These are phyloP conservation scores for Euschistus heros DNA, from an alignment of 1,140 invertebrate species.

Conservation along the genomic window DNA sequence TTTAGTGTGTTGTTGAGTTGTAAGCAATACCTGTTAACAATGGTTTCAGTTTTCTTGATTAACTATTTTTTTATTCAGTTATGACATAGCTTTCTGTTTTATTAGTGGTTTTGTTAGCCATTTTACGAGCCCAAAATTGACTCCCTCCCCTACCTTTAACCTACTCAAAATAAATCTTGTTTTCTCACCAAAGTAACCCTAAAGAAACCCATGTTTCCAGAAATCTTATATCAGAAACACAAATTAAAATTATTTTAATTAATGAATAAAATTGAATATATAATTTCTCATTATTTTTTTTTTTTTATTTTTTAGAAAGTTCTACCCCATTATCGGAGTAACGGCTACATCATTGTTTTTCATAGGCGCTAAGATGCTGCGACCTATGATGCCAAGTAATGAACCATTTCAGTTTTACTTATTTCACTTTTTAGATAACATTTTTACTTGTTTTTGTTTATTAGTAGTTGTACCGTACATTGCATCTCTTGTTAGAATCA, in stretches of 20 bases:
- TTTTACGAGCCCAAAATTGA: too few relatives aligned
- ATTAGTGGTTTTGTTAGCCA: too few relatives aligned
- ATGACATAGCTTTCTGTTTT: too few relatives aligned
- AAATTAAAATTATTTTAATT: neutral
- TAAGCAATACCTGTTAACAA: too few relatives aligned
- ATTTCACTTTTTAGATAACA: constrained; percentile 25
- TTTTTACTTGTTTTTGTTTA: constrained; percentile 24
- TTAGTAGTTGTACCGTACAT: constrained; percentile 26
- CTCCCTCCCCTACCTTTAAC: too few relatives aligned
- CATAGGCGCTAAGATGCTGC: constrained; percentile 24
- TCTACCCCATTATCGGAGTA: constrained; percentile 27
- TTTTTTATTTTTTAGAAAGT: constrained; percentile 20
- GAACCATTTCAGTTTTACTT: constrained; percentile 26
- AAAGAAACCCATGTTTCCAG: neutral
- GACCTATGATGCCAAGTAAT: constrained; percentile 26
- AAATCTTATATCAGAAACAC: neutral
- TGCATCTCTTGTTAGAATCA: constrained; percentile 25
- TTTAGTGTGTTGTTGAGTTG: too few relatives aligned
- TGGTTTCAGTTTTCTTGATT: too few relatives aligned
- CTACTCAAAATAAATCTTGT: too few relatives aligned
- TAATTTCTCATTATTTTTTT: neutral
- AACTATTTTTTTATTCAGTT: too few relatives aligned
- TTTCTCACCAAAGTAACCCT: too few relatives aligned
- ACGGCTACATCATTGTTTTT: constrained; percentile 25
- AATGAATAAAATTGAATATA: too few relatives aligned